Base-by-base conservation (phyloP, 1,140 invertebrate species). In the Leptoteleia sp. region DNA sequence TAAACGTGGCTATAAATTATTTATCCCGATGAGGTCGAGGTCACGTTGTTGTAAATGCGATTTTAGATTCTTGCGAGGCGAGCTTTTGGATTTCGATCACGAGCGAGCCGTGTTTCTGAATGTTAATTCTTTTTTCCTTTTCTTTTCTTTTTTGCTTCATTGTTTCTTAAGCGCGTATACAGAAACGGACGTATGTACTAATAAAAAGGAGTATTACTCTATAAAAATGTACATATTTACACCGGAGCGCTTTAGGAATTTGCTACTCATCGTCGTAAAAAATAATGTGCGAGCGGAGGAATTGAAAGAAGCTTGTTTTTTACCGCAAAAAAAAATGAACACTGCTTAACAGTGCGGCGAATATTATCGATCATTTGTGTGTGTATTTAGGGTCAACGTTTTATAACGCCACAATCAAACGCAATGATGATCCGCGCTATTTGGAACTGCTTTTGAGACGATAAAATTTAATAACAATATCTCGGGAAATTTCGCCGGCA, bases 1-100 rank as follows among this genome's bases (percentile, higher is more conserved):
- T 72, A 71, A 78, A 71, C 76, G 76, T 78, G 76, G 67, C 61
- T 72, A 78, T 78, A 78, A 71, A 78, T 78, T 72, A 78, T 78
- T 78, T 72, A 78, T 78, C 45, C 42, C 67, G 61, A 72, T 78
- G 67, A 72, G 59, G 67, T 72, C 54, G 67, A 67, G 67, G 59
- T 77, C 75, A 61, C 38, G 67, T 77, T 64, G 45, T 65, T 59
- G 59, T 64, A 70, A 77, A 65, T 71, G 47, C 59, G 65, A 77
- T 65, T 65, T 68, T 70, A 68, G 73, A 76, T 64, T 64, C 64
- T 70, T 59, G 9, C 48, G 38, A 70, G 50, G 48, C 42, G 43
- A 64, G 48, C 57, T 76, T 76, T 76, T 76, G 64, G 73, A 76
- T 65, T 76, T 67, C 54, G 54, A 67, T 76, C 72, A 76, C 72